phyloP scores from a whole-genome alignment of 2,888 invertebrate genomes.

The Thymelicus sylvestris region DNA sequence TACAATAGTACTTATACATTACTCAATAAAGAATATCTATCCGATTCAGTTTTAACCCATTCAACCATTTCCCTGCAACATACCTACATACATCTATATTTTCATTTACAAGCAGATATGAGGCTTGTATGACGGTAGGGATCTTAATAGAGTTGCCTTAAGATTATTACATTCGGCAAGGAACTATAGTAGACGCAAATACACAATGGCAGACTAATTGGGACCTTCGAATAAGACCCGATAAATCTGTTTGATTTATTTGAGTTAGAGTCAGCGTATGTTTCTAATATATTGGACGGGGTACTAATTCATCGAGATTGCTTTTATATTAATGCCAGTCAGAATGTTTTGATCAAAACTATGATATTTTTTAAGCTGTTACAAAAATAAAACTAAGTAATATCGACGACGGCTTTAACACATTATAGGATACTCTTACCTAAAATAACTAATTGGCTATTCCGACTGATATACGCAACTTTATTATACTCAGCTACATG shows the following conservation, averaged over 20 bases:
- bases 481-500: too few species aligned
- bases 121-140: conserved; percentile 45
- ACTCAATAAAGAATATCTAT: neutral
- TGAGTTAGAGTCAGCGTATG: conserved; percentile 37
- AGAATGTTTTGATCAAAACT: too few species aligned
- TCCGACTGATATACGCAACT: too few species aligned
- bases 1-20: too few species aligned
- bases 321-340: conserved; percentile 15
- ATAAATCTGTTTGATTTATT: conserved; percentile 42
- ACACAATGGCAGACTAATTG: conserved; percentile 54
- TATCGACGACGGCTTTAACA: too few species aligned
- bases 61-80: neutral
- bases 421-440: too few species aligned
- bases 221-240: conserved; percentile 40
- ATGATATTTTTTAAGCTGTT: too few species aligned
- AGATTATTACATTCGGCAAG: conserved; percentile 54
- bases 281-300: conserved; percentile 33
- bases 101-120: conserved; percentile 26
- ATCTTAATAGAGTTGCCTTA: conserved; percentile 57
- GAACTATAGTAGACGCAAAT: conserved; percentile 52
- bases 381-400: too few species aligned
- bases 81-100: conserved; percentile 24
- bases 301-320: conserved; percentile 35
- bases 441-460: too few species aligned
- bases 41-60: neutral